phyloP scores from a whole-genome alignment of 2,113 vertebrate species.

The Aramus guarauna region DNA sequence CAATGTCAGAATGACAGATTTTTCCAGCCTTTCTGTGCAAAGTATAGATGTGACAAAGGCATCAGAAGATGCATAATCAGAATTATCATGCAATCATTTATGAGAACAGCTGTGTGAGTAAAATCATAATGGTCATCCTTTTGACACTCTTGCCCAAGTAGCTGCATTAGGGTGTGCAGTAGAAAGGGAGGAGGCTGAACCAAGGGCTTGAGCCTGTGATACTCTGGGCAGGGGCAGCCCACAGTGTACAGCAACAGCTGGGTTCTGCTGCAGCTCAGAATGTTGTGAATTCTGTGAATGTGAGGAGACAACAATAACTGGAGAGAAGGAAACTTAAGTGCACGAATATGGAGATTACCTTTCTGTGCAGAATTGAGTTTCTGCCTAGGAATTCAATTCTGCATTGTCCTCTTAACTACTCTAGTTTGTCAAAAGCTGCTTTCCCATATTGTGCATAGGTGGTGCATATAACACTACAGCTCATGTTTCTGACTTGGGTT shows the following conservation, averaged over 20 bases:
- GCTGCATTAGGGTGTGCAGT: not conserved
- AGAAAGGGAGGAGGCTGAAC: not conserved
- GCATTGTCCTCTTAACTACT: not conserved
- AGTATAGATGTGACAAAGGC: not conserved
- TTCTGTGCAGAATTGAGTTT: not conserved
- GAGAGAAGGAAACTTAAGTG: not conserved
- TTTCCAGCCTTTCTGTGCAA: not conserved
- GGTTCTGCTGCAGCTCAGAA: not conserved
- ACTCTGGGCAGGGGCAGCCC: not conserved
- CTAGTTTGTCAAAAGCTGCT: not conserved
- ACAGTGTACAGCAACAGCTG: not conserved
- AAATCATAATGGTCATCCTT: not conserved
- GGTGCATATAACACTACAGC: not conserved
- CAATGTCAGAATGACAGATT: not conserved
- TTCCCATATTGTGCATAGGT: constrained; percentile 13
- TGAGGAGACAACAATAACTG: not conserved
- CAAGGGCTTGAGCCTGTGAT: not conserved
- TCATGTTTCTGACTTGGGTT: not conserved
- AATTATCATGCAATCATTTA: not conserved
- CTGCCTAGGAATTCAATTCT: not conserved
- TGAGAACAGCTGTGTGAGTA: not conserved
- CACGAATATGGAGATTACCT: not conserved
- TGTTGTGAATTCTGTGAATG: not conserved
- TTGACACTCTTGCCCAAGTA: not conserved
- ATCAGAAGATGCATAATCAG: not conserved